Percentiles rank a stretch among this genome's conserved stretches.
These are phyloP conservation scores for Rambutsinella grinnellia DNA, from an alignment of 2,888 invertebrate species.

Conservation along the genomic window DNA sequence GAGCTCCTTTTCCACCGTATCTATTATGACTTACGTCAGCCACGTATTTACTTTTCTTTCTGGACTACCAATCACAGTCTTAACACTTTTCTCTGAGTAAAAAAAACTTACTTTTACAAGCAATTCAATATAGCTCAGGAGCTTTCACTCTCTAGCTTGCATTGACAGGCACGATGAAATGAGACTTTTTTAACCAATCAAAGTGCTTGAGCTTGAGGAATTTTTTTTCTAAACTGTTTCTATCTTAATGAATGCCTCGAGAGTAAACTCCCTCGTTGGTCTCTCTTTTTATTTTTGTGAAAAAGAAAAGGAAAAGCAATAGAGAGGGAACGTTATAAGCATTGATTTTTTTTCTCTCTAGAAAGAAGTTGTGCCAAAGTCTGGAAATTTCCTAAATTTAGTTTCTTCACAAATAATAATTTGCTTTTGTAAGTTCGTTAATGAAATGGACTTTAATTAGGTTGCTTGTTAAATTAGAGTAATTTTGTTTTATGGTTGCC, in stretches of 20 bases:
- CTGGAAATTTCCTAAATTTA: constrained; percentile 2
- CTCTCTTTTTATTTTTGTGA: constrained; percentile 25
- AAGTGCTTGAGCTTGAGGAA: constrained; percentile 48
- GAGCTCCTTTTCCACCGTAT: constrained; percentile 26
- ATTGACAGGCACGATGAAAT: constrained; percentile 42
- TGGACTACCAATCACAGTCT: constrained; percentile 50
- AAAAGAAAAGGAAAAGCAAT: background rate
- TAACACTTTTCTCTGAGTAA: constrained; percentile 48
- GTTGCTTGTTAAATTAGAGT: constrained; percentile 45
- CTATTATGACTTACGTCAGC: constrained; percentile 51
- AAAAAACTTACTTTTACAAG: constrained; percentile 38
- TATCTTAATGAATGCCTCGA: constrained; percentile 49
- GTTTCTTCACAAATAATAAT: constrained; percentile 4
- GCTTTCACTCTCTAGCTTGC: constrained; percentile 25
- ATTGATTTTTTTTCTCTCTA: background rate
- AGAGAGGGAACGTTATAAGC: background rate
- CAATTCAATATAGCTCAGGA: constrained; percentile 45
- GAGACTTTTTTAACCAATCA: constrained; percentile 47
- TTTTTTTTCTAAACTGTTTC: constrained; percentile 51
- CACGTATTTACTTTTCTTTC: constrained; percentile 51
- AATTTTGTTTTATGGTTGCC: constrained; percentile 27
- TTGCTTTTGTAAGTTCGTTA: constrained; percentile 46
- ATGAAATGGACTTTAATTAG: constrained; percentile 39
- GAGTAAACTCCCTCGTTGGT: constrained; percentile 27
- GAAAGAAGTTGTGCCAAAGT: background rate